A percentile compares a stretch with the other conserved stretches of the same genome.
phyloP scores from a whole-genome alignment of 2,113 vertebrate genomes.

The Leucoraja erinaceus region DNA sequence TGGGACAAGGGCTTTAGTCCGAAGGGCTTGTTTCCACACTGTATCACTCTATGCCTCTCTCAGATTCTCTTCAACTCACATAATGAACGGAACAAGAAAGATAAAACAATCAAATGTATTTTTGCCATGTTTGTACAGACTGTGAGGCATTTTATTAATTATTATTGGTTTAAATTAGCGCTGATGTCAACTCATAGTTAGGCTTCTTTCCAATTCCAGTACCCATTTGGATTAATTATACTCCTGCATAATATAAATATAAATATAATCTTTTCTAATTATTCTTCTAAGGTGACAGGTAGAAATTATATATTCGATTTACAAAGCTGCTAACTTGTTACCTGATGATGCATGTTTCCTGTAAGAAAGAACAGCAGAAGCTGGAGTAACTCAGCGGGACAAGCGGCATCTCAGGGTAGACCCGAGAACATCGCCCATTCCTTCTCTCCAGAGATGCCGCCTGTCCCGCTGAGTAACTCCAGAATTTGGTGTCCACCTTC shows the following conservation, averaged over 20 bases:
- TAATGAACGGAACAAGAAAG: not conserved
- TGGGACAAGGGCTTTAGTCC: no score
- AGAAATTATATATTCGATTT: not conserved
- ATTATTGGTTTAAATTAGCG: constrained; percentile 20
- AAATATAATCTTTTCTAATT: not conserved
- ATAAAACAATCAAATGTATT: not conserved
- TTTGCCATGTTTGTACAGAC: not conserved
- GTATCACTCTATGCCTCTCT: no score
- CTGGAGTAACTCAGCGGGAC: no score
- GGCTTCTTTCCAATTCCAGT: not conserved
- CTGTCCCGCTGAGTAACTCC: no score
- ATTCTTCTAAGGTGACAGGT: not conserved
- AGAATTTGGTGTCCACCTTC: no score
- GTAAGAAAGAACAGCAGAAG: no score
- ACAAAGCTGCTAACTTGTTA: not conserved
- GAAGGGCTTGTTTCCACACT: no score
- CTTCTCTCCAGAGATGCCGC: no score
- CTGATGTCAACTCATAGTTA: not conserved
- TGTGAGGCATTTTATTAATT: not conserved
- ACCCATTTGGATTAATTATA: not conserved
- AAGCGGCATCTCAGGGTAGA: no score
- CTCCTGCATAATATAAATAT: not conserved
- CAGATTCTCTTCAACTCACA: no score
- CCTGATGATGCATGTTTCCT: no score
- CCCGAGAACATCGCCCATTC: no score